Evolutionary conservation across 2,113 vertebrate genomes (phyloP).

Genomic region (Vireo altiloquus): DNA sequence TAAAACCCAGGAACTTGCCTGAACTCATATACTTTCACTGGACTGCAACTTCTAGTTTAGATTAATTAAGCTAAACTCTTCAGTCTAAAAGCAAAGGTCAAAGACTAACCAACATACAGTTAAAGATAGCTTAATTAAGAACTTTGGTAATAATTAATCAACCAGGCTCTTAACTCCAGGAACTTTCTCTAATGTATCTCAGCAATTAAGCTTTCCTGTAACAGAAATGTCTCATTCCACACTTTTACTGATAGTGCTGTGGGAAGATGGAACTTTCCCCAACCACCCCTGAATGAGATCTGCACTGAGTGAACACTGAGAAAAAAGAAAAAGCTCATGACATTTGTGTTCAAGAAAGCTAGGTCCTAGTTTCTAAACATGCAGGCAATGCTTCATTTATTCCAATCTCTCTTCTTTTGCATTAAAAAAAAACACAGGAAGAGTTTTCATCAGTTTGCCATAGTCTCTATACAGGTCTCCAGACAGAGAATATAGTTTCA

Average conservation of each 20-base stretch:
- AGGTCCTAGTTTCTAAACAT: neutral
- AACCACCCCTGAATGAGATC: neutral
- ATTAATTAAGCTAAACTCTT: neutral
- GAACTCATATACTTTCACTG: neutral
- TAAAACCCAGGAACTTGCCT: neutral
- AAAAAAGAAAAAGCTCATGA: neutral
- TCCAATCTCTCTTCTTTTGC: neutral
- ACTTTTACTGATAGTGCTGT: neutral
- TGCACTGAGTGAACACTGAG: neutral
- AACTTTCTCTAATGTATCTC: neutral
- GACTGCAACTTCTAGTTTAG: neutral
- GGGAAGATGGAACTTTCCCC: neutral
- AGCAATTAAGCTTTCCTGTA: neutral
- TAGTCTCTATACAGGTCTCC: neutral
- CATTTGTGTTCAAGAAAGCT: neutral
- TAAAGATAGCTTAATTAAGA: neutral
- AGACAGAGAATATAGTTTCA: neutral
- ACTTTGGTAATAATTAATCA: neutral
- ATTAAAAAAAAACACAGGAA: neutral
- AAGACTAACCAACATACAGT: neutral
- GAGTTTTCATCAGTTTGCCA: neutral
- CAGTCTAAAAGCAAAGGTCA: neutral
- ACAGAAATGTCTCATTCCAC: neutral
- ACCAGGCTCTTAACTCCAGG: neutral
- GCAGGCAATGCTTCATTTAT: neutral